phyloP scores from a whole-genome alignment of 1,140 invertebrate genomes.

The Sarcophaga peregrina region DNA sequence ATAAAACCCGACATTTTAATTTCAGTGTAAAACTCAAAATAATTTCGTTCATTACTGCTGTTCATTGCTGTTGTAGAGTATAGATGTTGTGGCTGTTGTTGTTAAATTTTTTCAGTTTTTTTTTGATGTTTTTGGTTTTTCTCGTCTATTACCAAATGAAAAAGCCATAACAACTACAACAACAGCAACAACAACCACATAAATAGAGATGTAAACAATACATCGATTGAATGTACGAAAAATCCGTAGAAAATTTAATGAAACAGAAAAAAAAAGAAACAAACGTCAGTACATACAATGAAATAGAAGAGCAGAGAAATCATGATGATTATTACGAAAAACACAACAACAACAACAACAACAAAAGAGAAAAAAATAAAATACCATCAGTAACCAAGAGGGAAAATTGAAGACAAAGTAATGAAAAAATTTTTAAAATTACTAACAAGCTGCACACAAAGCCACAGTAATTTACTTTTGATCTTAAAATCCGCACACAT shows the following conservation, averaged over 20 bases:
- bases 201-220: not conserved
- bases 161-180: not conserved
- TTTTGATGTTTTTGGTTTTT: too few relatives aligned
- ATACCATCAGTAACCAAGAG: not conserved
- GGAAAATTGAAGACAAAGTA: not conserved
- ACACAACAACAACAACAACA: too few relatives aligned
- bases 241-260: slow-evolving; percentile 7
- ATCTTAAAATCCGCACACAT: not conserved
- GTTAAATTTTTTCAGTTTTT: too few relatives aligned
- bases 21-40: too few relatives aligned
- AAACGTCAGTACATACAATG: not conserved
- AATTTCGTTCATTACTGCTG: too few relatives aligned
- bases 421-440: not conserved
- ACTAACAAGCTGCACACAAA: not conserved
- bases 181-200: not conserved
- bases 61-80: too few relatives aligned
- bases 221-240: not conserved
- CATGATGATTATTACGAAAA: too few relatives aligned
- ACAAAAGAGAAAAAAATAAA: too few relatives aligned
- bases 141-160: not conserved
- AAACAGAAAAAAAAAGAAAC: not conserved
- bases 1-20: not conserved
- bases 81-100: too few relatives aligned
- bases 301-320: too few relatives aligned
- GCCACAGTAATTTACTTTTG: slow-evolving; percentile 15